Base-by-base conservation (phyloP, 2,797 vertebrate genomes). In the Melopsittacus undulatus region DNA sequence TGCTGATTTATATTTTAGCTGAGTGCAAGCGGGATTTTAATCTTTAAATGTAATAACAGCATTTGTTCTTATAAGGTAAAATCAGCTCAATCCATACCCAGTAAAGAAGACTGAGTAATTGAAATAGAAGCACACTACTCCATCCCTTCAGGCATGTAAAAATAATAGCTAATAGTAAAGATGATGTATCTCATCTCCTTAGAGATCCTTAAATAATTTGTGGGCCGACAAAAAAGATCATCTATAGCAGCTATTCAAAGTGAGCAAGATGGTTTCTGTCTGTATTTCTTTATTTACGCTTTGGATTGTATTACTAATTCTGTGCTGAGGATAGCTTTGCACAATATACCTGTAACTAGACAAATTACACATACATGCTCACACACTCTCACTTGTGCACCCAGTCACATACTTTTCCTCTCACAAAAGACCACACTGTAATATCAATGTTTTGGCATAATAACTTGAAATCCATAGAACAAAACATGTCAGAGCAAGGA, bases 1-100 rank as follows among this genome's bases (percentile, higher is more conserved):
- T 87, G 69, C 85, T 96, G 90, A 97, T 96, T 97, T 96, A 94
- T 97, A 96, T 94, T 97, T 96, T 73, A 92, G 92, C 87, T 95
- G 83, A 94, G 43, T 56, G 59, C 62, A 61, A 96, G 93, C 64
- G 95, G 96, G 92, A 88, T 96, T 97, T 95, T 96, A 94, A 96
- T 97, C 95, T 96, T 93, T 96, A 96, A 96, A 89, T 90, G 87
- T 95, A 97, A 95, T 93, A 95, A 94, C 74, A 94, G 77, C 34
- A 85, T 95, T 96, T 94, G 75, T 95, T 95, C 93, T 95, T 92
- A 87, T 69, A 90, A 92, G 73, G 94, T 92, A 90, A 97, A 95
- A 95, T 91, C 86, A 45, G 72, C 83, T 89, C 90, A 89, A 95
- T 93, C 86, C 92, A 72, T 91, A 96, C 40, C 83, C 75, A 78